Base-by-base conservation (phyloP, 1,140 invertebrate species). In the Dendroctonus ponderosae region DNA sequence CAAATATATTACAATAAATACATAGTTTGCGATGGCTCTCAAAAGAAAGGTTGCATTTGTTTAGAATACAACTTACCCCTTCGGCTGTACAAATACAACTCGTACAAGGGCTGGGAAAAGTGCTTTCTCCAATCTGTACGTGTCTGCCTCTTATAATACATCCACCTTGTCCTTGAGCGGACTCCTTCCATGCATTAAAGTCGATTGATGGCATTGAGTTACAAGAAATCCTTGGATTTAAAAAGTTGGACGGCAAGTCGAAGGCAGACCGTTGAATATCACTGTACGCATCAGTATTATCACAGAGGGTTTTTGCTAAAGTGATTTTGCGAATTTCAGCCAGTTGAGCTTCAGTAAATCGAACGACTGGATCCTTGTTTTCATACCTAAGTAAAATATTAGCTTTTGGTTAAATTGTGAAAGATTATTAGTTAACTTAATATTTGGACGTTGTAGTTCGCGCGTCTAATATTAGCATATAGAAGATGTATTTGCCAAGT, bases 301-400 rank as follows among this genome's bases (percentile, higher is more conserved):
- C 89, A 76, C 97, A 99, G 40, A 98, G 81, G 0, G 98, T 81
- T 79, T 96, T 94, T 0, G 94, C 87, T 12, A 99, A 77, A 0
- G 92, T 95, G 0, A 87, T 86, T 77, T 96, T 96, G 11, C 96
- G 84, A 51, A 99, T 89, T 79, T 98, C 94, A 2, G 89, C 86
- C 54, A 99, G 77, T 79, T 99, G 97, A 44, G 88, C 87, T 79
- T 95, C 91, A 3, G 91, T 92, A 76, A 97, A 97, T 43, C 88
- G 82, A 0, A 93, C 84, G 15, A 86, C 85, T 0, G 89, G 83
- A 77, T 95, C 91, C 68, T 90, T 88, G 60, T 93, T 96, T 81
- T 97, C 95, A 77, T 96, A 97, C 92, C 94, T 66, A 40, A 46
- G 39, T 41, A 38, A 46, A 26, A 37, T 14, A 43, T 40, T 7